Conservation (phyloP, 2,113 vertebrate genomes). For the Hyla sarda region DNA sequence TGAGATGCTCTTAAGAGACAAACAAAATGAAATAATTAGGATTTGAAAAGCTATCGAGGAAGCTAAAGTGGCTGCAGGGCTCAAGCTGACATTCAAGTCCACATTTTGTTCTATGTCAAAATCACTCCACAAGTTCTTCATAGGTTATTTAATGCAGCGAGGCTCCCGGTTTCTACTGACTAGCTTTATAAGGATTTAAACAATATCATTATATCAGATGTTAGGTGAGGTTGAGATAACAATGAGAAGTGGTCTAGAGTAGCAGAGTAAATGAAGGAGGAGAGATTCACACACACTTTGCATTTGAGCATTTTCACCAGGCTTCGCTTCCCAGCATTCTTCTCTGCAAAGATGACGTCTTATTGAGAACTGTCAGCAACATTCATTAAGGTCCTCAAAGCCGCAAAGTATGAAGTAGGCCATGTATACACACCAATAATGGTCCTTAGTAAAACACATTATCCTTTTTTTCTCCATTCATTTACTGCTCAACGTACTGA, state of each 20-base stretch:
- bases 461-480: neutral
- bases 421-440: neutral
- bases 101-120: constrained; percentile 16
- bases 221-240: constrained; percentile 12
- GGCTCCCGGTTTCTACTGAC: neutral
- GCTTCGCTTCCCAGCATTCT: neutral
- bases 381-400: neutral
- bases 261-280: neutral
- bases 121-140: neutral
- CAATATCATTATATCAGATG: constrained; percentile 16
- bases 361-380: neutral
- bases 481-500: neutral
- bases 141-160: neutral
- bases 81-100: neutral
- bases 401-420: neutral
- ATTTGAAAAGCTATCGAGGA: constrained; percentile 29
- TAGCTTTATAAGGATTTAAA: neutral
- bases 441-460: neutral
- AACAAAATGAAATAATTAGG: constrained; percentile 27
- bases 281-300: constrained; percentile 9
- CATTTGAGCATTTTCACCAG: neutral
- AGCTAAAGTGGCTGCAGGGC: constrained; percentile 19
- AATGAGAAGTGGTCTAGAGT: constrained; percentile 4
- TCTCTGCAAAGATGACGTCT: neutral
- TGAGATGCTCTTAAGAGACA: constrained; percentile 47